These are phyloP conservation scores for Phyllostomus discolor DNA, from an alignment of 2,113 vertebrate species.

Conservation along the genomic window DNA sequence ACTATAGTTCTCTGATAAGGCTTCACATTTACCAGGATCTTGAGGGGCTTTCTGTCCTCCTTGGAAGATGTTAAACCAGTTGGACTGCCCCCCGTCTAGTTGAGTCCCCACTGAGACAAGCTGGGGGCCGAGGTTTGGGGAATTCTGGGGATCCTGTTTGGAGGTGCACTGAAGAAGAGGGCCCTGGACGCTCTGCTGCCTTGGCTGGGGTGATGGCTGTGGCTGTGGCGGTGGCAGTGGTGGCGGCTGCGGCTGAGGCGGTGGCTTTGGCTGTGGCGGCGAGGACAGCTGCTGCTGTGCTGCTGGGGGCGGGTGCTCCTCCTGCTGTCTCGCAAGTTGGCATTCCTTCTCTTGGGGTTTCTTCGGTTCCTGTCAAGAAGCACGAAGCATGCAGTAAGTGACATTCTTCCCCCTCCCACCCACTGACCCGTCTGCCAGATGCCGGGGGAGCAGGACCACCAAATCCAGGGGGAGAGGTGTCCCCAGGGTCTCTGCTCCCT, in stretches of 20 bases:
- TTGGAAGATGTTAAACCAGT: background rate
- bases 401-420: background rate
- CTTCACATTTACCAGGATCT: background rate
- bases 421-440: background rate
- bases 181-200: background rate
- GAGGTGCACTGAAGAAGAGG: background rate
- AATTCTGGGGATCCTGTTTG: background rate
- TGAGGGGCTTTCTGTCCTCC: background rate
- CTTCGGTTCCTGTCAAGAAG: slow-evolving; percentile 41
- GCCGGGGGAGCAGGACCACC: background rate
- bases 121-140: background rate
- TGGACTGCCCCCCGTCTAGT: background rate
- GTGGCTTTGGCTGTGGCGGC: rapidly evolving
- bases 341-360: background rate
- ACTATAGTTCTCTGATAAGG: too few relatives aligned
- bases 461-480: background rate
- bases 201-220: background rate
- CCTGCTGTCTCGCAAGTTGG: background rate
- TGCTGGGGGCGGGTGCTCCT: background rate
- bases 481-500: background rate
- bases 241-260: background rate
- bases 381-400: background rate
- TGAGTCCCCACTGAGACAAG: background rate
- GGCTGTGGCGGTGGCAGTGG: rapidly evolving
- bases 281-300: too few relatives aligned